Evolutionary conservation across 2,113 vertebrate genomes (phyloP), one percentile per base, ranked within the genome.

Genomic region (Toxostoma redivivum): DNA sequence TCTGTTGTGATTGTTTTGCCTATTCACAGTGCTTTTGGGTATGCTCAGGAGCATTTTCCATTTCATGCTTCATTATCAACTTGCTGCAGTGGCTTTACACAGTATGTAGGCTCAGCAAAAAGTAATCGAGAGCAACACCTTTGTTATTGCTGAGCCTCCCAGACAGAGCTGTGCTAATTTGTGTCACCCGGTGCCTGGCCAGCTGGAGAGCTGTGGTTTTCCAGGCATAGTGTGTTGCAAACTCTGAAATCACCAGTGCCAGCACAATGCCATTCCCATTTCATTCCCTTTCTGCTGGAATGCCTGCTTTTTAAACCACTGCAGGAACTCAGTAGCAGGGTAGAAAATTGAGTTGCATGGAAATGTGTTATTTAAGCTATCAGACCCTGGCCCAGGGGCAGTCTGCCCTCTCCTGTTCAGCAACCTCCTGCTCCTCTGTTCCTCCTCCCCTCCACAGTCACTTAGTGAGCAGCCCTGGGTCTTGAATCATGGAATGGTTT

Each of bases 51-150:
- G 88, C 89, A 64, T 89, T 91, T 92, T 86, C 72, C 61, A 89
- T 87, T 92, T 94, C 81, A 71, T 92, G 92, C 77, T 79, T 87
- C 94, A 35, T 94, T 97, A 92, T 92, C 80, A 92, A 5, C 65
- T 84, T 61, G 77, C 91, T 89, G 53, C 48, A 64, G 81, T 48
- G 28, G 91, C 81, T 95, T 85, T 72, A 48, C 89, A 81, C 85
- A 76, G 73, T 60, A 9, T 33, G 53, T 84, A 86, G 69, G 89
- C 91, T 97, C 95, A 95, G 94, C 92, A 92, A n/a, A 87, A 96
- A 87, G 61, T 53, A 71, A 89, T 81, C 9, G 37, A 77, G 77
- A 87, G 89, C 61, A 91, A 18, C 92, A 67, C 72, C 88, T 73
- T 82, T 7, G 2, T 93, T 93, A 35, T 25, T 83, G 86, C 95